Evolutionary conservation across 1,140 invertebrate species (phyloP).

Genomic region (Rhyacophila brunnea): DNA sequence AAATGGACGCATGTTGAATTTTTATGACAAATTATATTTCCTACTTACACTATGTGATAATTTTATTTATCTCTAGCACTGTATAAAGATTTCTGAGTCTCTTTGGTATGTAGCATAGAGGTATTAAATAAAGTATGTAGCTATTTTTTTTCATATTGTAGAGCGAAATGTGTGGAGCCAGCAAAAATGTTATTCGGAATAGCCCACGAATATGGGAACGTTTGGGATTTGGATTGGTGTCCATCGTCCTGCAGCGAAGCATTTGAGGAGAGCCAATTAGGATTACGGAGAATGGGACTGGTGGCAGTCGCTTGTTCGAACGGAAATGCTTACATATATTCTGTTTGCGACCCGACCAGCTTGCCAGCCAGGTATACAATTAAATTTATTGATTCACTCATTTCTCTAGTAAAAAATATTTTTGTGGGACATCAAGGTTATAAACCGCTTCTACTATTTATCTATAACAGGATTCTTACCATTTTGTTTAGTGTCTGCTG

Average conservation of each 20-base stretch:
- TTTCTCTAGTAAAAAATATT: too few relatives aligned
- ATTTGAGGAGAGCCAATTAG: constrained; percentile 32
- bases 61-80: too few relatives aligned
- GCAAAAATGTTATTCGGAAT: constrained; percentile 57
- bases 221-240: constrained; percentile 74
- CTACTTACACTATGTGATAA: too few relatives aligned
- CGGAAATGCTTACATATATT: constrained; percentile 62
- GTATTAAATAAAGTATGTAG: too few relatives aligned
- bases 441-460: too few relatives aligned
- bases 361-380: constrained; percentile 24
- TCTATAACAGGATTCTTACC: too few relatives aligned
- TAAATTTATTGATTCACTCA: too few relatives aligned
- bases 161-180: constrained; percentile 14
- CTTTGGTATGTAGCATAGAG: too few relatives aligned
- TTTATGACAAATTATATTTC: too few relatives aligned
- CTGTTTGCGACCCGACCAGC: constrained; percentile 55
- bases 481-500: too few relatives aligned
- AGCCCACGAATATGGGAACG: constrained; percentile 62
- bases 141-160: not conserved
- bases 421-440: too few relatives aligned
- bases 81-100: constrained; percentile 10
- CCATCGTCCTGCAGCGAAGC: constrained; percentile 66
- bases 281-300: constrained; percentile 59
- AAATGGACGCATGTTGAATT: too few relatives aligned
- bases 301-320: constrained; percentile 68